These are phyloP conservation scores for Eurosta solidaginis DNA, from an alignment of 1,140 invertebrate species.

Conservation along the genomic window DNA sequence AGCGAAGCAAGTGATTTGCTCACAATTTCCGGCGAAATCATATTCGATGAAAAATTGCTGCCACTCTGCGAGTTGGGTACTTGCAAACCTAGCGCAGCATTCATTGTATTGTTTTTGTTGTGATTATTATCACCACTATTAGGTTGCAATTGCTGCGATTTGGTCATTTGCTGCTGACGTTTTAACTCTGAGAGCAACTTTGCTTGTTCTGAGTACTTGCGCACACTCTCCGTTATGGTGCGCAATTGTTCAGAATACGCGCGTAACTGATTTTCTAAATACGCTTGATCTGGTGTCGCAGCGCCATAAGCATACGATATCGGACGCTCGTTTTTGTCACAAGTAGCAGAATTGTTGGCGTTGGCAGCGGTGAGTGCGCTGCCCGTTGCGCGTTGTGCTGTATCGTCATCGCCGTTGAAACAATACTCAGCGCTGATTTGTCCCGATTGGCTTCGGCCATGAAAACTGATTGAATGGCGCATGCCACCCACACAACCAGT, in stretches of 20 bases:
- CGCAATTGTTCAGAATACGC: constrained; percentile 57
- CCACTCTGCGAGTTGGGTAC: constrained; percentile 32
- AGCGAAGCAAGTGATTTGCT: constrained; percentile 55
- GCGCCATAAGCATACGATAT: constrained; percentile 51
- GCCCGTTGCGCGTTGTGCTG: neutral
- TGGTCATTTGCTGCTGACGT: constrained; percentile 53
- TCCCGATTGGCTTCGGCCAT: constrained; percentile 36
- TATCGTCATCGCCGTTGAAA: constrained; percentile 13
- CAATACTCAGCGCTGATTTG: constrained; percentile 28
- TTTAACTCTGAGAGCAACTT: constrained; percentile 56
- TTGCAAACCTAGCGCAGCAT: neutral
- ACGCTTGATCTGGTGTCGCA: constrained; percentile 53
- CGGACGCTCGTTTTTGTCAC: constrained; percentile 42
- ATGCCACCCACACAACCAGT: constrained; percentile 39
- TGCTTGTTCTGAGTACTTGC: constrained; percentile 58
- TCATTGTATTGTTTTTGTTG: neutral
- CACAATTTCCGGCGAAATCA: constrained; percentile 57
- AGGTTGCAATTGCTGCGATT: constrained; percentile 42
- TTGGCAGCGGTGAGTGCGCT: neutral
- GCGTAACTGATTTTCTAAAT: constrained; percentile 55
- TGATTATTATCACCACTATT: neutral
- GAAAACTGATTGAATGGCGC: constrained; percentile 56
- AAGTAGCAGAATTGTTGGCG: neutral
- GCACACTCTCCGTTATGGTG: constrained; percentile 57
- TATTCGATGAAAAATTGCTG: constrained; percentile 50